phyloP scores from a whole-genome alignment of 2,113 vertebrate genomes.

The Daubentonia madagascariensis region DNA sequence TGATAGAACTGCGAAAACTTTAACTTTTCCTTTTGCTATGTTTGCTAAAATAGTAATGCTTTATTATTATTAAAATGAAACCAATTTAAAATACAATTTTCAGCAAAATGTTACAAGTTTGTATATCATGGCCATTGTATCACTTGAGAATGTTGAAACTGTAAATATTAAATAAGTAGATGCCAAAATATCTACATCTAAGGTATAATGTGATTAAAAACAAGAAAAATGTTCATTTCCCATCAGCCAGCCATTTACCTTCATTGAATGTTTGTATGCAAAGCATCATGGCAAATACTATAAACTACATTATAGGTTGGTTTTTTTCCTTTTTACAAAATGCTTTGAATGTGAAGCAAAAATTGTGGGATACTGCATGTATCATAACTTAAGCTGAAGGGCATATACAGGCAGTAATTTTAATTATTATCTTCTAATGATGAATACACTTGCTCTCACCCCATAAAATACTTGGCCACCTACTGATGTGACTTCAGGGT shows the following conservation, averaged over 20 bases:
- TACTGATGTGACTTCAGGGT: conserved; percentile 30
- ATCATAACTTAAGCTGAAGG: conserved; percentile 7
- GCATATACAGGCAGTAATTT: neutral
- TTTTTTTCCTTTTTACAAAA: conserved; percentile 28
- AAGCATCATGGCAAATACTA: neutral
- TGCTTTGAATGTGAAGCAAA: conserved; percentile 15
- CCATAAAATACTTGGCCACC: conserved; percentile 39
- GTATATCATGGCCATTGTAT: neutral
- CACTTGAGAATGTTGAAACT: neutral
- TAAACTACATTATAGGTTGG: neutral
- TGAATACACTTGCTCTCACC: neutral
- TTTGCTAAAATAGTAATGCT: neutral
- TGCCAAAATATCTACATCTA: neutral
- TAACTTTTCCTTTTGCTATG: neutral
- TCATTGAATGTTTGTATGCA: neutral
- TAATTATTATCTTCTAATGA: conserved; percentile 53
- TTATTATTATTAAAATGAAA: conserved; percentile 9
- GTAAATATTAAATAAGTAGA: neutral
- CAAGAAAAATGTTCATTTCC: neutral
- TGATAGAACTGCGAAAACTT: neutral
- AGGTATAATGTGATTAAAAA: neutral
- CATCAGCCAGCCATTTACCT: neutral
- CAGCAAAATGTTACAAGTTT: neutral
- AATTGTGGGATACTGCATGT: neutral
- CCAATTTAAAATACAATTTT: neutral